These are phyloP conservation scores for Aphaenogaster ashmeadi DNA, from an alignment of 1,140 invertebrate species.

Conservation along the genomic window DNA sequence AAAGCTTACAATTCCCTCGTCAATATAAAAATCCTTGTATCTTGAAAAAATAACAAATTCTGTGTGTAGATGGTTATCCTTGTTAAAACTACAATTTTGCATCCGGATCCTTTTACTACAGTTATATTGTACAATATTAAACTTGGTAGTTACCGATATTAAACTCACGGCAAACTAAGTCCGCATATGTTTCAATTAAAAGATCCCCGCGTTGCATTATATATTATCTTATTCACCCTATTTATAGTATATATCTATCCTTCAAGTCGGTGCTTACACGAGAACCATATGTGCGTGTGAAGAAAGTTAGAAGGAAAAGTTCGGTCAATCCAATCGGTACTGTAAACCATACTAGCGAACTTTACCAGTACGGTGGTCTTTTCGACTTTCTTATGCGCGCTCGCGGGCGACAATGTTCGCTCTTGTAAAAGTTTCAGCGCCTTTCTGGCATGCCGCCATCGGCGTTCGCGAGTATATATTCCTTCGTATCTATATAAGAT, in stretches of 20 bases:
- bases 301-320: constrained; percentile 39
- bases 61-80: not conserved
- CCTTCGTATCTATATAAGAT: constrained; percentile 28
- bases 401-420: constrained; percentile 57
- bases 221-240: not conserved
- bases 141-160: not conserved
- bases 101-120: not conserved
- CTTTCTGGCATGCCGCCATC: constrained; percentile 44
- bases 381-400: constrained; percentile 53
- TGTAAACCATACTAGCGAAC: constrained; percentile 55
- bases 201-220: not conserved
- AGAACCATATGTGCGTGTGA: constrained; percentile 10
- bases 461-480: constrained; percentile 1
- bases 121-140: constrained; percentile 23
- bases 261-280: not conserved
- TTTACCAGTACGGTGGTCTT: constrained; percentile 23
- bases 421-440: constrained; percentile 57
- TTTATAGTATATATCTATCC: not conserved
- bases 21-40: not conserved
- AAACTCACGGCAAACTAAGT: constrained; percentile 5
- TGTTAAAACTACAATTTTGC: not conserved
- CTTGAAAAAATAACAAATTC: not conserved
- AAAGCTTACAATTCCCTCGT: not conserved
- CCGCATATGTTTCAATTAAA: constrained; percentile 29
- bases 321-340: constrained; percentile 47